Evolutionary conservation across 2,797 vertebrate species (phyloP).

Genomic region (Acrocephalus scirpaceus): DNA sequence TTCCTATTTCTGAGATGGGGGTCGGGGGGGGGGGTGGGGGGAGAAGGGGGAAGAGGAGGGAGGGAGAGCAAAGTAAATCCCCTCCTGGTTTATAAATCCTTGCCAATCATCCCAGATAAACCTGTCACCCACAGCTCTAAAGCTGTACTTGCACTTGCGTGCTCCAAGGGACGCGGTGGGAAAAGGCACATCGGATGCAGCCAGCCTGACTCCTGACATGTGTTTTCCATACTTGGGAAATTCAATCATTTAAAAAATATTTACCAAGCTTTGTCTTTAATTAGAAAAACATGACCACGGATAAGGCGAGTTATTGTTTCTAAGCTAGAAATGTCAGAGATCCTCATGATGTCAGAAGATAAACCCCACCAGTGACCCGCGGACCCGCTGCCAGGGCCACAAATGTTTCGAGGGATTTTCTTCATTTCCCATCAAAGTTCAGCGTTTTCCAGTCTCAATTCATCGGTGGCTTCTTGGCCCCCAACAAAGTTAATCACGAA

Average conservation of each 20-base stretch:
- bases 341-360: constrained; percentile 57
- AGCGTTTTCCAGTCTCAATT: not conserved
- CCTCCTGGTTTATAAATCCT: constrained; percentile 64
- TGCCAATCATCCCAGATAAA: constrained; percentile 70
- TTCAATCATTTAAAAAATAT: constrained; percentile 75
- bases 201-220: constrained; percentile 55
- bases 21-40: not conserved
- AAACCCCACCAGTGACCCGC: not conserved
- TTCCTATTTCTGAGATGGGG: constrained; percentile 66
- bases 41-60: not conserved
- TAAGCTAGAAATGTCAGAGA: constrained; percentile 57
- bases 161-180: constrained; percentile 44
- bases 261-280: constrained; percentile 73
- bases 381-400: not conserved
- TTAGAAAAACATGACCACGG: constrained; percentile 69
- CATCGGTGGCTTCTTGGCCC: not conserved
- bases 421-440: not conserved
- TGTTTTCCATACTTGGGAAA: constrained; percentile 72
- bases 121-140: constrained; percentile 62
- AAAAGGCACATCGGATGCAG: constrained; percentile 25
- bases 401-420: not conserved
- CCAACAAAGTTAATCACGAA: not conserved
- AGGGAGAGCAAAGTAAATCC: constrained; percentile 54
- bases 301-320: constrained; percentile 70
- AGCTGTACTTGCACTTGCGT: constrained; percentile 26